These are phyloP conservation scores for Natrix natrix DNA, from an alignment of 2,797 vertebrate species.

Conservation along the genomic window DNA sequence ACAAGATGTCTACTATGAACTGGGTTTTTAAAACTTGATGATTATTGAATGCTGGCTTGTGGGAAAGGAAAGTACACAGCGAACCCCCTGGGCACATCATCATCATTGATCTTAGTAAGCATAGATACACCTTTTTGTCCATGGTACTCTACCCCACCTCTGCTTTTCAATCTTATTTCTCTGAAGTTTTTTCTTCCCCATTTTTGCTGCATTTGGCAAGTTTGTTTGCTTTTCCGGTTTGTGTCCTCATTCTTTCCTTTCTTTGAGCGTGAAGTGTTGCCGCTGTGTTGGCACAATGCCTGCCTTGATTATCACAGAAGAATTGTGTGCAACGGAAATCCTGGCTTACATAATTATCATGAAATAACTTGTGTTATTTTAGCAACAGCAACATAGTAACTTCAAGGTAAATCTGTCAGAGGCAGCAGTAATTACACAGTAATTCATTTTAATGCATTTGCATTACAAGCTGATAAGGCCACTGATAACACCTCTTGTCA, in stretches of 20 bases:
- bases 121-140: neutral
- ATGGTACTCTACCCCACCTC: conserved; percentile 6
- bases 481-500: conserved; percentile 55
- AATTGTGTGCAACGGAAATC: conserved; percentile 53
- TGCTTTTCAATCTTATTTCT: conserved; percentile 24
- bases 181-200: neutral
- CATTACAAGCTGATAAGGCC: conserved; percentile 56
- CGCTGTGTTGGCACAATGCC: conserved; percentile 60
- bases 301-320: conserved; percentile 63
- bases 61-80: neutral
- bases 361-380: conserved; percentile 63
- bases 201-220: neutral
- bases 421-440: conserved; percentile 63
- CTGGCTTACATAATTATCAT: conserved; percentile 60
- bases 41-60: neutral
- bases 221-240: conserved; percentile 23
- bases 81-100: neutral
- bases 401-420: conserved; percentile 62
- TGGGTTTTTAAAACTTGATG: neutral
- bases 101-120: neutral
- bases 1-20: neutral
- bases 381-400: conserved; percentile 60
- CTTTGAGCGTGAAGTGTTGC: conserved; percentile 41
- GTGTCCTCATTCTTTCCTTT: conserved; percentile 31
- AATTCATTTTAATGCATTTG: conserved; percentile 64